These are phyloP conservation scores for Dipus sagitta DNA, from an alignment of 2,797 vertebrate species.

Conservation along the genomic window DNA sequence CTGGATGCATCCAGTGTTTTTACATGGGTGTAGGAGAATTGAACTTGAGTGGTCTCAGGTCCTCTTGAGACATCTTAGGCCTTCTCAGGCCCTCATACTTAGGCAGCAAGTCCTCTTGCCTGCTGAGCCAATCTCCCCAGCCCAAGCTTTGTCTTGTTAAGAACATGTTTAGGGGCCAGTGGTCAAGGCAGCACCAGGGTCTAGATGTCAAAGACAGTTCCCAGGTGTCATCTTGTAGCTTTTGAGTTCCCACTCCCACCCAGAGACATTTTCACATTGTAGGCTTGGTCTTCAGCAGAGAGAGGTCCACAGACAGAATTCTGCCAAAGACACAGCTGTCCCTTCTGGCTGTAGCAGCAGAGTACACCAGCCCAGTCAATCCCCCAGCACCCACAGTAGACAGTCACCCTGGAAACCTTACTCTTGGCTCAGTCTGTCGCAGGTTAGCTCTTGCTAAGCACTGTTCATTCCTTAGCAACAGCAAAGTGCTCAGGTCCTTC, in stretches of 20 bases:
- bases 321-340: too few species aligned
- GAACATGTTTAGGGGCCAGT: accelerated
- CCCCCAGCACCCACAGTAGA: accelerated
- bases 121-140: too few species aligned
- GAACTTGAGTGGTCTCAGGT: too few species aligned
- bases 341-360: background rate
- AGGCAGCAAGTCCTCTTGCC: too few species aligned
- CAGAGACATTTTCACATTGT: background rate
- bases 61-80: too few species aligned
- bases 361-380: accelerated
- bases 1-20: too few species aligned
- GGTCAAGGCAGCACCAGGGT: background rate
- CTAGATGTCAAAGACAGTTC: background rate
- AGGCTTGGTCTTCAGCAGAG: background rate
- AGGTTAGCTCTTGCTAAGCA: background rate
- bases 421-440: background rate
- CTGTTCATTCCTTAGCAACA: background rate
- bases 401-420: background rate
- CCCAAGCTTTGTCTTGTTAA: background rate
- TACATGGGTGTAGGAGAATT: too few species aligned
- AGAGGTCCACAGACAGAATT: background rate
- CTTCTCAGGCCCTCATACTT: too few species aligned
- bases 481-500: background rate
- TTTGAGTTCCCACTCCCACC: background rate
- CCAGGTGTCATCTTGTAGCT: background rate